These are phyloP conservation scores for Coenonympha arcania DNA, from an alignment of 2,888 invertebrate genomes.

Conservation along the genomic window DNA sequence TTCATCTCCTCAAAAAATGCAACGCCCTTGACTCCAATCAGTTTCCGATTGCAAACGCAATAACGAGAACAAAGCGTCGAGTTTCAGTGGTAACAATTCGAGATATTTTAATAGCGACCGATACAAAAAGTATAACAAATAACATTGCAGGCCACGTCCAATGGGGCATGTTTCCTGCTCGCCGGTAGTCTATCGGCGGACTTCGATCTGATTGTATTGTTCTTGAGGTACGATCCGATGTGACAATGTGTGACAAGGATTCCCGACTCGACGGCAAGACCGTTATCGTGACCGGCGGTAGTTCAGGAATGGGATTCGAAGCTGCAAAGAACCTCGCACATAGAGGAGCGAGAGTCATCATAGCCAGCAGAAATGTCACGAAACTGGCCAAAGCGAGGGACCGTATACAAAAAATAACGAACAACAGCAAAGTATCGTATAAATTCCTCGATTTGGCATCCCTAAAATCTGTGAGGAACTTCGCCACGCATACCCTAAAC, in stretches of 20 bases:
- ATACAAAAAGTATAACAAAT: slow-evolving; percentile 29
- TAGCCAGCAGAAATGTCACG: slow-evolving; percentile 67
- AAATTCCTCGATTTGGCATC: slow-evolving; percentile 60
- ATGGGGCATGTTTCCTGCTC: slow-evolving; percentile 27
- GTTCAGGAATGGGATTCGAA: slow-evolving; percentile 62
- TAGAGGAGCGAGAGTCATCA: slow-evolving; percentile 65
- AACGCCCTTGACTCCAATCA: neutral
- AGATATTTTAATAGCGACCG: slow-evolving; percentile 10
- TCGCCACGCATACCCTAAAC: slow-evolving; percentile 62
- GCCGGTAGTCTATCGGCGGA: slow-evolving; percentile 24
- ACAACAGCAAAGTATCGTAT: slow-evolving; percentile 47
- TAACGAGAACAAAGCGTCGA: slow-evolving; percentile 8
- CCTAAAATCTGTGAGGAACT: slow-evolving; percentile 66
- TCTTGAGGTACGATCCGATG: slow-evolving; percentile 6
- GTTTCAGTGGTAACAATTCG: slow-evolving; percentile 13
- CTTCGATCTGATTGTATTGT: slow-evolving; percentile 12
- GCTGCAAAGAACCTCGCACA: slow-evolving; percentile 60
- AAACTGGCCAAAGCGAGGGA: slow-evolving; percentile 54
- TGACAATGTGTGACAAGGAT: slow-evolving; percentile 42
- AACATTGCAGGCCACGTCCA: slow-evolving; percentile 24
- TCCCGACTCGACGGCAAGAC: slow-evolving; percentile 51
- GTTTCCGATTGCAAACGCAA: slow-evolving; percentile 1
- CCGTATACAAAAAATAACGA: slow-evolving; percentile 44
- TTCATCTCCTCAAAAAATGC: neutral
- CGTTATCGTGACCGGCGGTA: slow-evolving; percentile 58